Evolutionary conservation across 1,140 invertebrate species (phyloP), one percentile per base, ranked within the genome.

Genomic region (Gryon sp.): DNA sequence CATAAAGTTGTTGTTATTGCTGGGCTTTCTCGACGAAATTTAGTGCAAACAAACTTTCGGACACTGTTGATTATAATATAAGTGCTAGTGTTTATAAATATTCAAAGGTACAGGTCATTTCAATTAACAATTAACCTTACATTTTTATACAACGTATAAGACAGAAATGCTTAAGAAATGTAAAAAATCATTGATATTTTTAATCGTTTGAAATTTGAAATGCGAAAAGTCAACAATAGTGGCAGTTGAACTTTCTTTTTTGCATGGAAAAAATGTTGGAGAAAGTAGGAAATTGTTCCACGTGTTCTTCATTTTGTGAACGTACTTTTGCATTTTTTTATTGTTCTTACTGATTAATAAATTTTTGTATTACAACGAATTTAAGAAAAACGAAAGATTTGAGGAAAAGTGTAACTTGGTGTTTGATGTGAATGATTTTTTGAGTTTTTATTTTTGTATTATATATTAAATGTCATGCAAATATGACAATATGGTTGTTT

Each of bases 41-140:
- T 15, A 18, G 52, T 57, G 12, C 46, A 55, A 11, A 22, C 57
- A 14, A 50, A 50, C 7, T 45, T 68, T 9, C 22, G 63, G 24
- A 68, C 52, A 57, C 41, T 68, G 18, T 46, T 45, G n/a, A 48
- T 68, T 30, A 68, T 68, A 68, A 68, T 16, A 68, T 68, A 68
- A 68, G 38, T 66, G 38, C 1, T 9, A 20, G 38, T 66, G 26
- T 24, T 9, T 8, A 5, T 5, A 8, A 52, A 16, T 40, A 7
- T 6, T 34, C 15, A 19, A 62, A 40, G 45, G 59, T 62, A n/a
- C n/a, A 62, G 14, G 26, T 20, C 12, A 2, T 18, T 20, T 11
- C 20, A 7, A 12, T 57, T 40, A 46, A 57, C 2, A 32, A 7
- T 14, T 57, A 68, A 68, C 63, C 63, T 57, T 24, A 57, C 50